A percentile compares a stretch with the other conserved stretches of the same genome.
phyloP scores from a whole-genome alignment of 2,888 invertebrate genomes.

The Microplitis deprimator region DNA sequence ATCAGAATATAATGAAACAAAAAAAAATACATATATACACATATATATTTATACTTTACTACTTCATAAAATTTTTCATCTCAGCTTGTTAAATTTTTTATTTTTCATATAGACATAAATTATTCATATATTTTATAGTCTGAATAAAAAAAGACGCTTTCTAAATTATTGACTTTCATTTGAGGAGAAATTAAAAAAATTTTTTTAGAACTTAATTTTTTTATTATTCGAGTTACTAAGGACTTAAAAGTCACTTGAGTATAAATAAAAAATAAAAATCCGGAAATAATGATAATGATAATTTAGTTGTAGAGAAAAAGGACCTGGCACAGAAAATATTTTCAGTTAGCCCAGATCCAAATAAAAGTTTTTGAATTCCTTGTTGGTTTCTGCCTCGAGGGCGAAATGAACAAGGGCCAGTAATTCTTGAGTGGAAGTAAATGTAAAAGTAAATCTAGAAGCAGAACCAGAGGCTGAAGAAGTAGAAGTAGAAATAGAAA shows the following conservation, averaged over 20 bases:
- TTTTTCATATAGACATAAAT: slow-evolving; percentile 25
- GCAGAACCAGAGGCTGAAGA: background rate
- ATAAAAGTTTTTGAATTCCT: slow-evolving; percentile 33
- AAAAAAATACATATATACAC: slow-evolving; percentile 36
- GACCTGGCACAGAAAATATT: slow-evolving; percentile 24
- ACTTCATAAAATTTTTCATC: slow-evolving; percentile 7
- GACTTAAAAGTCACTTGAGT: background rate
- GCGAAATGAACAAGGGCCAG: slow-evolving; percentile 2
- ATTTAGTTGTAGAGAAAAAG: slow-evolving; percentile 22
- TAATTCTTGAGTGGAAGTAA: background rate
- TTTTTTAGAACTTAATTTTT: too few relatives aligned
- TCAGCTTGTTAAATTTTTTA: background rate
- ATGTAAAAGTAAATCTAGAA: slow-evolving; percentile 1
- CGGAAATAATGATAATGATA: slow-evolving; percentile 17
- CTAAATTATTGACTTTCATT: slow-evolving; percentile 14
- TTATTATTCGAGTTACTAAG: too few relatives aligned
- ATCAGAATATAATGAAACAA: slow-evolving; percentile 31
- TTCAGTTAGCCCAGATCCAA: slow-evolving; percentile 18
- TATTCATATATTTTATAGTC: slow-evolving; percentile 3
- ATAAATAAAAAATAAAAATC: background rate
- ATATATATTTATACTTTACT: background rate
- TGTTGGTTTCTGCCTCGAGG: slow-evolving; percentile 32
- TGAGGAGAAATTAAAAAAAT: background rate
- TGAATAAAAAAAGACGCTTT: background rate
- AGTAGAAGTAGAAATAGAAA: background rate